These are phyloP conservation scores for Mus minutoides DNA, from an alignment of 2,797 vertebrate species.

Conservation along the genomic window DNA sequence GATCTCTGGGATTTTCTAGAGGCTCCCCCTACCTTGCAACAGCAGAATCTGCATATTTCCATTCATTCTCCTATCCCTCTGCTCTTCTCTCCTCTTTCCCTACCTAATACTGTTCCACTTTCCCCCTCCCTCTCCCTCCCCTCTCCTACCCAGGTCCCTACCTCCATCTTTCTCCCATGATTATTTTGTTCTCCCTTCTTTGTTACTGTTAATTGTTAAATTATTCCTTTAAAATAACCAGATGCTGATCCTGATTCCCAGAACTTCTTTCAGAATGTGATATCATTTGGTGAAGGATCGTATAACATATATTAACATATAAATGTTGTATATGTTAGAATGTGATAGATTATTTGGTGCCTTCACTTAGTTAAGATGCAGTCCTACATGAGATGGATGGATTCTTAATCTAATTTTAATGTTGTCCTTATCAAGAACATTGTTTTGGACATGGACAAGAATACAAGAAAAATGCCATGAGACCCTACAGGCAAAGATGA, in stretches of 20 bases:
- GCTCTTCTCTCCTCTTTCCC: not conserved
- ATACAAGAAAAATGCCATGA: not conserved
- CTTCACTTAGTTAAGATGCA: not conserved
- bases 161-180: not conserved
- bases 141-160: not conserved
- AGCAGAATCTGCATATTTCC: not conserved
- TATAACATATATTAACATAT: too few species aligned
- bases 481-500: not conserved
- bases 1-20: not conserved
- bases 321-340: too few species aligned
- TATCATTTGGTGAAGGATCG: not conserved
- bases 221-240: not conserved
- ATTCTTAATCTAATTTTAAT: not conserved
- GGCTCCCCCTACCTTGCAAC: not conserved
- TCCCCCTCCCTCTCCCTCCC: not conserved
- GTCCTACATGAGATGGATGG: not conserved
- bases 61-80: not conserved
- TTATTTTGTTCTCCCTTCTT: not conserved
- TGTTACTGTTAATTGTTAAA: not conserved
- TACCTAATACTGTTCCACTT: not conserved
- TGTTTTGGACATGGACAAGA: not conserved
- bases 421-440: not conserved
- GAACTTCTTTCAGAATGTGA: not conserved
- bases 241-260: not conserved
- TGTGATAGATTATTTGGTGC: too few species aligned